Base-by-base conservation (phyloP, 2,113 vertebrate genomes). In the Cercocebus atys region DNA sequence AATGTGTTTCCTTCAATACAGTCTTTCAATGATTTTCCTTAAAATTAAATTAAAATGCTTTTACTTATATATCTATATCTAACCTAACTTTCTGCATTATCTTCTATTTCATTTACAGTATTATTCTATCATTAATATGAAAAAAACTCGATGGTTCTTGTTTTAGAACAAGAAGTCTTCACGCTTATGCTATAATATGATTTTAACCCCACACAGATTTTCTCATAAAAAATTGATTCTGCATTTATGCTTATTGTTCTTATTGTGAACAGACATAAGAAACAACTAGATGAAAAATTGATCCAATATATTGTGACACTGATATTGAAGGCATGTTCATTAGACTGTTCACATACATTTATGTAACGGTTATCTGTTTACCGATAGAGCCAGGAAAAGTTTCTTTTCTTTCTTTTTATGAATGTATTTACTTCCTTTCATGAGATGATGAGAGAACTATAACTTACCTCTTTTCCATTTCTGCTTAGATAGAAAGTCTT, bases 311-410 rank as follows among this genome's bases (percentile, higher is more conserved):
- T n/a, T 80, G 7, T 93, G 76, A 40, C 40, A 80, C 22, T 76
- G 40, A 57, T 80, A 47, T 90, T 45, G 87, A 94, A 96, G 23
- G 4, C 23, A 52, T 83, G 38, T 16, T 43, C 32, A 59, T 68
- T 94, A 92, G 0, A 2, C n/a, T 78, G 18, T 72, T 93, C 25
- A 92, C 64, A 81, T 64, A 70, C 1, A 72, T 73, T 92, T 86
- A 80, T 32, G 57, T 81, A 91, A 85, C 78, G n/a, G 95, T 70
- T 86, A 94, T 94, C n/a, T 87, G 14, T 92, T 92, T 90, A 92
- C 30, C 47, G 66, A 47, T 52, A 87, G 13, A 92, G 11, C 2
- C 12, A 83, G 35, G 40, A 68, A 88, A 83, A n/a, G 1, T 59
- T 66, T 81, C 1, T 82, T 72, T 86, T 72, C 20, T 50, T 20